Evolutionary conservation across 2,797 vertebrate species (phyloP).

Genomic region (Falco novaeseelandiae): DNA sequence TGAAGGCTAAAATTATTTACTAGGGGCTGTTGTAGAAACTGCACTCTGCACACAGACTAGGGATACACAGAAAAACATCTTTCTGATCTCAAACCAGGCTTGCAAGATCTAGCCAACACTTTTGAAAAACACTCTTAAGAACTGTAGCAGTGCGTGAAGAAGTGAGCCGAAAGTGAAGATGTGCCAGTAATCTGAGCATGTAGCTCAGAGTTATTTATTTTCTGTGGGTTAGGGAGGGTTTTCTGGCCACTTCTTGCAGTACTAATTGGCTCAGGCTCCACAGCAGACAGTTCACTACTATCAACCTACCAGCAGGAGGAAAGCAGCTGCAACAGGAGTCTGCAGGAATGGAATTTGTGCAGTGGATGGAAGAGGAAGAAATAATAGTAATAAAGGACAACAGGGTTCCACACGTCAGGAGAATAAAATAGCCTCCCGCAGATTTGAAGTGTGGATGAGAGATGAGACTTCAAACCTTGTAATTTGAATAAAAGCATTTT

Average conservation of each 20-base stretch:
- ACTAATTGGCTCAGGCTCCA: background rate
- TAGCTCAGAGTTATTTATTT: background rate
- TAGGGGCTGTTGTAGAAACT: background rate
- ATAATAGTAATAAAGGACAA: constrained; percentile 41
- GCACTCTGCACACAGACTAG: background rate
- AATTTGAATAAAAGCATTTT: background rate
- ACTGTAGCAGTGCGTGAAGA: background rate
- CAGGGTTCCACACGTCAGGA: background rate
- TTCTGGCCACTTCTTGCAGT: background rate
- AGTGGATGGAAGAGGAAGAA: background rate
- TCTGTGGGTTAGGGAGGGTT: background rate
- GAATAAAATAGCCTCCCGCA: background rate
- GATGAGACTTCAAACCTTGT: background rate
- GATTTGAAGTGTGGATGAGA: background rate
- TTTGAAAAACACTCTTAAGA: background rate
- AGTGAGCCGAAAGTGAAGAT: background rate
- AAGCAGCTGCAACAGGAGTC: background rate
- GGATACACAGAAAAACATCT: background rate
- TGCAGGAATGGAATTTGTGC: background rate
- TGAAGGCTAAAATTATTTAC: background rate
- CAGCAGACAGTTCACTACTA: background rate
- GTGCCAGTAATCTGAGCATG: background rate
- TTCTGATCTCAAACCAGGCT: background rate
- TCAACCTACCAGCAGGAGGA: constrained; percentile 16
- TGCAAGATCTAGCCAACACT: background rate